Base-by-base conservation (phyloP, 2,797 vertebrate genomes). In the Oophaga sylvatica region DNA sequence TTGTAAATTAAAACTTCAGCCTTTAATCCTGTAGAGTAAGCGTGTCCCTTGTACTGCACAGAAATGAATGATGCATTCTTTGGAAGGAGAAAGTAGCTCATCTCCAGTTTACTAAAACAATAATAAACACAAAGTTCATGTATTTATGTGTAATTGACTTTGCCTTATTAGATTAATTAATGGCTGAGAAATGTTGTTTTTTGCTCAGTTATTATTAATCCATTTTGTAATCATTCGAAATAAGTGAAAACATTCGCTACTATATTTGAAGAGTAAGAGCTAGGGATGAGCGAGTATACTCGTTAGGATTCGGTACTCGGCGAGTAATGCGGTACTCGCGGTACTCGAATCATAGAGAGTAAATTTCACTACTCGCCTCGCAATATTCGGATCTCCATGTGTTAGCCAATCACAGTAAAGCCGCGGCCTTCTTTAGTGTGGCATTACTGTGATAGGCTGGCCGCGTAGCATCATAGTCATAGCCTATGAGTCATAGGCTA, bases 1-100 rank as follows among this genome's bases (percentile, higher is more conserved):
- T 90, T 93, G 87, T 90, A 92, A 92, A 92, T 93, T 91, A 91
- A 89, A 91, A 65, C 90, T 80, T 81, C 83, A 90, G 91, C 91
- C 90, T 81, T 86, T 90, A 91, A 90, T 90, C 86, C 83, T 84
- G 35, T 57, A 15, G 68, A 75, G 59, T 73, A 48, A 67, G 67
- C 29, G 59, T 17, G 82, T 15, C 88, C 81, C 31, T 81, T 88
- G 81, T 31, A 26, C 75, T 41, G 65, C 12, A 75, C 63, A 84
- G 84, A 84, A 53, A 76, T 76, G 45, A 76, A 71, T 19, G 57
- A 20, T 65, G 75, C 35, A 81, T 71, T 75, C 31, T 62, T 11
- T 63, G 10, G 76, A 59, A 62, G 57, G 81, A 76, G 59, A 29
- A 71, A 48, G 57, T 75, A 48, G 71, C 41, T 45, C 17, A 3